Conservation (phyloP, 2,113 vertebrate genomes). For the Mus spicilegus region DNA sequence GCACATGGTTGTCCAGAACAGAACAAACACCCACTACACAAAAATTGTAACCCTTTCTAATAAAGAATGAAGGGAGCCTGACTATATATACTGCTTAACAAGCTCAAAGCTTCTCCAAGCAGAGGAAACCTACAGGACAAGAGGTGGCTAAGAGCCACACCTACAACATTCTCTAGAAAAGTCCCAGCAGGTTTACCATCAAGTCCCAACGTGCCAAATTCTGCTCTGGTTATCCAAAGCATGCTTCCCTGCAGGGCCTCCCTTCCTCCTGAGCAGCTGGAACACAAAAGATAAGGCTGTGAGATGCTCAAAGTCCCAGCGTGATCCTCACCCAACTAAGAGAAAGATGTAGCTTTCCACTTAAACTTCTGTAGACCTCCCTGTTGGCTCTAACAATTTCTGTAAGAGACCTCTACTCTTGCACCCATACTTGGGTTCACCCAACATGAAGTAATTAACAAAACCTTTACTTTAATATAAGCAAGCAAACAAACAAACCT, state of each 20-base stretch:
- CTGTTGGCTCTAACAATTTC: neutral
- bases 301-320: neutral
- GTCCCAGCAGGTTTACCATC: neutral
- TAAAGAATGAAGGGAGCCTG: neutral
- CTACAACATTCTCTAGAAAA: neutral
- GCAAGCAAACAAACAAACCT: neutral
- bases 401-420: fast-evolving
- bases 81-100: neutral
- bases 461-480: neutral
- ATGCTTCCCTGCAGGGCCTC: constrained; percentile 35
- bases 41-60: neutral
- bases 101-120: neutral
- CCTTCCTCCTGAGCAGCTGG: neutral
- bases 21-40: neutral
- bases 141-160: neutral
- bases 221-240: neutral
- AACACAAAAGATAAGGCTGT: neutral
- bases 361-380: neutral
- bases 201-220: neutral
- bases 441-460: neutral
- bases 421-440: neutral
- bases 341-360: neutral
- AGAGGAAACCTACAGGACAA: neutral
- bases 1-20: neutral
- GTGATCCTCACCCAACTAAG: neutral